Evolutionary conservation across 2,113 vertebrate genomes (phyloP).

Genomic region (Arothron firmamentum): DNA sequence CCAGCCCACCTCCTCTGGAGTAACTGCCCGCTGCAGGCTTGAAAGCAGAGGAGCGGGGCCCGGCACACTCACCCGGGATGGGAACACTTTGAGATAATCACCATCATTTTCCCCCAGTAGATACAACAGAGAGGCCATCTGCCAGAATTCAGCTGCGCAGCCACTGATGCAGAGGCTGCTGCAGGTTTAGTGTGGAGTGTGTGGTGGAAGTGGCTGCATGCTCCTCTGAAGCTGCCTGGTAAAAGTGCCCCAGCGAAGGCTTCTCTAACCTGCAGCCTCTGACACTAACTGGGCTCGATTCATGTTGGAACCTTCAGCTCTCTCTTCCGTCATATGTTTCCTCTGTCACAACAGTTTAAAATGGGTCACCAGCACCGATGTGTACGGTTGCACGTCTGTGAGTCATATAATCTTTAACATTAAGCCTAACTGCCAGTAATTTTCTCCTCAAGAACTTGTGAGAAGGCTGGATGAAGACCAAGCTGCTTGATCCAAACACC

Average conservation of each 20-base stretch:
- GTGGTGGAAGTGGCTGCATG: slow-evolving; percentile 54
- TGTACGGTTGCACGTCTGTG: no score
- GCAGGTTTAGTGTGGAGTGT: slow-evolving; percentile 52
- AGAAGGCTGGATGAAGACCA: neutral
- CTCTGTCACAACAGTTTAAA: no score
- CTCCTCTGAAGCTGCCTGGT: slow-evolving; percentile 33
- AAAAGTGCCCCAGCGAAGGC: no score
- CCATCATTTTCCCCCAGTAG: slow-evolving; percentile 68
- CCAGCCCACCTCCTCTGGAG: neutral
- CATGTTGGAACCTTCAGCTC: neutral
- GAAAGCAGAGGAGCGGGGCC: slow-evolving; percentile 21
- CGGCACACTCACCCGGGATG: slow-evolving; percentile 60
- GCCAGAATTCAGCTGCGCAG: slow-evolving; percentile 61
- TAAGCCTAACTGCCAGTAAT: no score
- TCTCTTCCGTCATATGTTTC: no score
- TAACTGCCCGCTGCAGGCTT: slow-evolving; percentile 54
- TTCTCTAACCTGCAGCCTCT: no score
- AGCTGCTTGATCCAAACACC: neutral
- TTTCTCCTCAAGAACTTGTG: neutral
- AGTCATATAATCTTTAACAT: no score
- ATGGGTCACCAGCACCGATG: no score
- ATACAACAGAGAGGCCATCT: slow-evolving; percentile 52
- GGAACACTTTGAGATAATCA: slow-evolving; percentile 75
- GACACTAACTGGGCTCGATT: neutral
- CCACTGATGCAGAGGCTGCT: slow-evolving; percentile 63